These are phyloP conservation scores for Drosophila tropicalis DNA, from an alignment of 1,140 invertebrate genomes.

Conservation along the genomic window DNA sequence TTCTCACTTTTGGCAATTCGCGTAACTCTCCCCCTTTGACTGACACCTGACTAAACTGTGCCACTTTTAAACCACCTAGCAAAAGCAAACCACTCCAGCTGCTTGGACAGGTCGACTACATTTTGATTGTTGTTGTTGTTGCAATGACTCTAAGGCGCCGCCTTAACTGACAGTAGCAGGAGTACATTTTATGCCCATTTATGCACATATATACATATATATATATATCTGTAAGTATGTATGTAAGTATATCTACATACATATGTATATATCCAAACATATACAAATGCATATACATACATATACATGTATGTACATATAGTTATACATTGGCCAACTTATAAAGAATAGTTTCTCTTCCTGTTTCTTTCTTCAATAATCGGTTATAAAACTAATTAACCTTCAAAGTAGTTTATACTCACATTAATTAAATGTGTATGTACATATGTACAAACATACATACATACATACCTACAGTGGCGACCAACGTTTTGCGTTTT, in stretches of 20 bases:
- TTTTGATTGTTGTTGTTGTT: conserved; percentile 33
- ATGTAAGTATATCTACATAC: neutral
- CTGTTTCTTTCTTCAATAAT: conserved; percentile 17
- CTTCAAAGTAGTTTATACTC: conserved; percentile 42
- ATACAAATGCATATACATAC: no score
- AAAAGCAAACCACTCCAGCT: conserved; percentile 30
- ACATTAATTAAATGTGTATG: no score
- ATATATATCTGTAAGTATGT: neutral
- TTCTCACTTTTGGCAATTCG: conserved; percentile 49
- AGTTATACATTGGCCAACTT: no score
- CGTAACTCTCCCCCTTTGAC: conserved; percentile 47
- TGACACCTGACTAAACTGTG: conserved; percentile 64
- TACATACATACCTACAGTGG: no score
- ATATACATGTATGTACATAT: no score
- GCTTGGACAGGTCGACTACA: conserved; percentile 46
- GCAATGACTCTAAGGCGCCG: conserved; percentile 27
- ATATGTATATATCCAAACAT: neutral
- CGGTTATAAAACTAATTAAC: conserved; percentile 31
- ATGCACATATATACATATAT: neutral
- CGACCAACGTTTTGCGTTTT: no score
- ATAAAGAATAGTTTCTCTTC: conserved; percentile 29
- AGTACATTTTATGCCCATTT: neutral
- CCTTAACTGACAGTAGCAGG: neutral
- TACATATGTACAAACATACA: no score
- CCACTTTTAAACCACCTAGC: conserved; percentile 19